A percentile compares a stretch with the other conserved stretches of the same genome.
These are phyloP conservation scores for Ophioninae sp. DNA, from an alignment of 2,888 invertebrate species.

Conservation along the genomic window DNA sequence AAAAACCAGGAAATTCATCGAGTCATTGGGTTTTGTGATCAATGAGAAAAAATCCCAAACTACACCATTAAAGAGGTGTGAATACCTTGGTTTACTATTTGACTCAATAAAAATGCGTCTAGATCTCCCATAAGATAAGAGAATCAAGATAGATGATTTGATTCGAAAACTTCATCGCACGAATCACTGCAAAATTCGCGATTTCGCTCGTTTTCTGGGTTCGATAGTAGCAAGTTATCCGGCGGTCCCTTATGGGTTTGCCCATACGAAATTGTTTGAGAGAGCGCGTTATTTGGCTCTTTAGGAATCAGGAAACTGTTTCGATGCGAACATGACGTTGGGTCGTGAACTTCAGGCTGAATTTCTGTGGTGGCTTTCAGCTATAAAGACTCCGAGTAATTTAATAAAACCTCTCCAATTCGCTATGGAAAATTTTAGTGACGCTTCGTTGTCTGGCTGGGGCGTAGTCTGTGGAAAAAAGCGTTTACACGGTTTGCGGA, in stretches of 20 bases:
- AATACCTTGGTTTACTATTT: constrained; percentile 29
- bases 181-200: not conserved
- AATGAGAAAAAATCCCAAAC: too few species aligned
- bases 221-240: not conserved
- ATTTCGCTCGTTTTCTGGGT: constrained; percentile 11
- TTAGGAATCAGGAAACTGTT: too few species aligned
- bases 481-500: constrained; percentile 43
- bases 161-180: not conserved
- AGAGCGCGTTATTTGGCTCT: too few species aligned
- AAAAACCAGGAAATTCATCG: too few species aligned
- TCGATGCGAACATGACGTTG: too few species aligned
- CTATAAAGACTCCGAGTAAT: not conserved
- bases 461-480: constrained; percentile 10
- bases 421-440: constrained; percentile 15
- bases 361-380: too few species aligned
- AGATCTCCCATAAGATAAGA: constrained; percentile 39
- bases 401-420: constrained; percentile 16
- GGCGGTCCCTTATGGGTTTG: constrained; percentile 14
- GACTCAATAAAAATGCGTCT: constrained; percentile 33
- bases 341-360: too few species aligned
- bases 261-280: too few species aligned
- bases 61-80: not conserved
- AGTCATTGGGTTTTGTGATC: too few species aligned
- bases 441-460: constrained; percentile 26
- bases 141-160: not conserved